Evolutionary conservation across 1,140 invertebrate species (phyloP).

Genomic region (Polypedilum vanderplanki): DNA sequence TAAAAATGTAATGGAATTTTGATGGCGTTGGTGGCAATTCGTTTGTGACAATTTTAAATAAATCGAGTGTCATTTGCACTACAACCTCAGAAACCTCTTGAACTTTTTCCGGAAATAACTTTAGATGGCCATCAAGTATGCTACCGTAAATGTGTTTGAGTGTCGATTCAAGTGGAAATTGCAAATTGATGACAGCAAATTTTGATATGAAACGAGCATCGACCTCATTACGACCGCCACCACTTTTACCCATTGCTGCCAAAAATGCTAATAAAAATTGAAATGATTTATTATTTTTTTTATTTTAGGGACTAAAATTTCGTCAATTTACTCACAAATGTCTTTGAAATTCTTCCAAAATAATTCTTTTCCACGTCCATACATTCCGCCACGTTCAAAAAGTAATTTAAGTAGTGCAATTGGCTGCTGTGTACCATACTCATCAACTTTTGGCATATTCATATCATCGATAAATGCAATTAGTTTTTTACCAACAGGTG

Average conservation of each 20-base stretch:
- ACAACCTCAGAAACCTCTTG: slow-evolving; percentile 56
- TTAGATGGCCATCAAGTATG: slow-evolving; percentile 70
- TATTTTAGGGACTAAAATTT: background rate
- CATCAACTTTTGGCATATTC: slow-evolving; percentile 81
- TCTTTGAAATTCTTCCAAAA: slow-evolving; percentile 85
- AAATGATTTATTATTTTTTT: background rate
- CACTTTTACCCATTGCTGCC: slow-evolving; percentile 48
- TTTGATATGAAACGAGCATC: slow-evolving; percentile 84
- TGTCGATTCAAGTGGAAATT: slow-evolving; percentile 68
- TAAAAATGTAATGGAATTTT: slow-evolving; percentile 93
- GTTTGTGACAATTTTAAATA: slow-evolving; percentile 71
- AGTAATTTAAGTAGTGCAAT: slow-evolving; percentile 82
- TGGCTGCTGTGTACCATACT: slow-evolving; percentile 86
- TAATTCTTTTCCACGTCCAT: slow-evolving; percentile 80
- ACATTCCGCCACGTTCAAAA: slow-evolving; percentile 77
- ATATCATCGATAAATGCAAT: slow-evolving; percentile 88
- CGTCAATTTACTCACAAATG: background rate
- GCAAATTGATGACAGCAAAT: slow-evolving; percentile 80
- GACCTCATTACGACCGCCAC: slow-evolving; percentile 79
- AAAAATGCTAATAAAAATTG: background rate
- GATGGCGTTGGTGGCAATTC: slow-evolving; percentile 83
- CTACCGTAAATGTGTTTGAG: slow-evolving; percentile 76
- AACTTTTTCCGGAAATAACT: slow-evolving; percentile 58
- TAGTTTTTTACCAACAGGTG: slow-evolving; percentile 76
- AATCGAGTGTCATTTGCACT: slow-evolving; percentile 67